Percentiles rank a stretch among this genome's conserved stretches.
phyloP scores from a whole-genome alignment of 2,797 vertebrate species.

The Coregonus suidteri region DNA sequence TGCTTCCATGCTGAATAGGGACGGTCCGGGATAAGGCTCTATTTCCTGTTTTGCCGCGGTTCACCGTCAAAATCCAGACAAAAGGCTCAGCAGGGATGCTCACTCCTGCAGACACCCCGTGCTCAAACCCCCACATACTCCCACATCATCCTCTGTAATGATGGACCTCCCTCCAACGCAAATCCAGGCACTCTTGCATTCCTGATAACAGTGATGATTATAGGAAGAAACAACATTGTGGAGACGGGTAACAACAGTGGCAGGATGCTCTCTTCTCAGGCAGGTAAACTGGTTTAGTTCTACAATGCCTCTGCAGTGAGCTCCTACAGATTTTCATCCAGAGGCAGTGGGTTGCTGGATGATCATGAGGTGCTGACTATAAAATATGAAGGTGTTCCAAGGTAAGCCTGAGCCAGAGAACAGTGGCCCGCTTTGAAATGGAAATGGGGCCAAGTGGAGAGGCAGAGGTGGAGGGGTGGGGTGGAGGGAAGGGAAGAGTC shows the following conservation, averaged over 20 bases:
- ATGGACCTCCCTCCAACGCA: background rate
- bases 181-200: background rate
- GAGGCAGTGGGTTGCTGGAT: background rate
- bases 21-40: background rate
- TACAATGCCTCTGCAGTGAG: background rate
- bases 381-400: constrained; percentile 43
- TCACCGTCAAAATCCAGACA: constrained; percentile 14
- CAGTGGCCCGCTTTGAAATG: constrained; percentile 71
- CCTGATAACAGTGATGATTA: background rate
- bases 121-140: background rate
- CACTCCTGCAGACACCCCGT: background rate
- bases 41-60: background rate
- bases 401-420: constrained; percentile 43
- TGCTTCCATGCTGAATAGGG: background rate
- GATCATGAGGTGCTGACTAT: constrained; percentile 25
- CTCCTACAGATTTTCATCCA: background rate
- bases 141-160: background rate
- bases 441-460: constrained; percentile 50
- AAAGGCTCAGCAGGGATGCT: constrained; percentile 5
- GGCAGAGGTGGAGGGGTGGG: background rate
- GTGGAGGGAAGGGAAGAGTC: constrained; percentile 7
- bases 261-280: constrained; percentile 10
- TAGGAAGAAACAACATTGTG: background rate
- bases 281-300: constrained; percentile 24
- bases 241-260: background rate